These are phyloP conservation scores for Dorcus hopei DNA, from an alignment of 2,888 invertebrate genomes.

Conservation along the genomic window DNA sequence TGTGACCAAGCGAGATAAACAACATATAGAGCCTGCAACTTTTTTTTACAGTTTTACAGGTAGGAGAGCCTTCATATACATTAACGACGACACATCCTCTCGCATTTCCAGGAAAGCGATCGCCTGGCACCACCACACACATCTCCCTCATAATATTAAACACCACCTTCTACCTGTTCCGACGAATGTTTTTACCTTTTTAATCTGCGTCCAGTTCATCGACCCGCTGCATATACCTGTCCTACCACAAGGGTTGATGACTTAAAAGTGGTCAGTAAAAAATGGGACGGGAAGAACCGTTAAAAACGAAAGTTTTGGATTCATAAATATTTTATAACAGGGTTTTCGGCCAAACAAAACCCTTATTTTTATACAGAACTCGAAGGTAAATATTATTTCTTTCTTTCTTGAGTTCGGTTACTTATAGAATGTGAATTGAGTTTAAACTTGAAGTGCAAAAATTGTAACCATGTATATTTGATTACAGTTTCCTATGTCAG, in stretches of 20 bases:
- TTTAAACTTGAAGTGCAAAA: no score
- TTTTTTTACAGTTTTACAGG: not conserved
- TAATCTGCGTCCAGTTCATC: constrained; percentile 25
- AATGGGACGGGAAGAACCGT: constrained; percentile 2
- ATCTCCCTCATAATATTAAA: constrained; percentile 16
- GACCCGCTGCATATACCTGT: constrained; percentile 28
- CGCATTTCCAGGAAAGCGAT: constrained; percentile 17
- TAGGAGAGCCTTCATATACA: not conserved
- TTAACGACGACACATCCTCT: constrained; percentile 14
- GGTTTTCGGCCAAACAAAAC: not conserved
- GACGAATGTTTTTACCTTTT: constrained; percentile 27
- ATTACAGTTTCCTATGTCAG: no score
- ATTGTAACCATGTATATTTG: no score
- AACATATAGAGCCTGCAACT: no score
- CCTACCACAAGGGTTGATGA: constrained; percentile 34
- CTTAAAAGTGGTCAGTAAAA: constrained; percentile 28
- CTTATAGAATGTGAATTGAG: no score
- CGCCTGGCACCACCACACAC: constrained; percentile 11
- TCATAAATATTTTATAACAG: not conserved
- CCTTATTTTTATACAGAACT: no score
- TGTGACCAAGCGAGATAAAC: no score
- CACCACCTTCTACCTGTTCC: constrained; percentile 26
- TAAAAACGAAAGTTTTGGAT: constrained; percentile 1
- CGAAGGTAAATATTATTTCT: no score
- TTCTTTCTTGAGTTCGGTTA: no score